Evolutionary conservation across 2,797 vertebrate species (phyloP).

Genomic region (Falco biarmicus): DNA sequence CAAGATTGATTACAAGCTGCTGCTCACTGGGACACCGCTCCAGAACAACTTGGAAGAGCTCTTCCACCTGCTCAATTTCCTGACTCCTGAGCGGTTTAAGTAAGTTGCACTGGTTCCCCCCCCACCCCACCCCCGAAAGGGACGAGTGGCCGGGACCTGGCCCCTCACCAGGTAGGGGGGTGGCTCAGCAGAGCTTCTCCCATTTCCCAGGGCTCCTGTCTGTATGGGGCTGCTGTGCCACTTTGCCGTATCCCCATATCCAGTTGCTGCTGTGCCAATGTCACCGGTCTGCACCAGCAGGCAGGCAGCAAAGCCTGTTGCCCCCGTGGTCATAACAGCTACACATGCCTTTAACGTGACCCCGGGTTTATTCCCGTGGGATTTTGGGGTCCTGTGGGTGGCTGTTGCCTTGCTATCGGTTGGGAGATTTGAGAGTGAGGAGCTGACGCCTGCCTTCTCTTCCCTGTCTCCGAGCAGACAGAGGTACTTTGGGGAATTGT

Average conservation of each 20-base stretch:
- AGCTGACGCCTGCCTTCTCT: neutral
- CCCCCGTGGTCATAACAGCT: neutral
- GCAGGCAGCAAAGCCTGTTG: fast-evolving
- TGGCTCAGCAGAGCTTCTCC: neutral
- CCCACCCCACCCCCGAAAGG: neutral
- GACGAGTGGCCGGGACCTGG: neutral
- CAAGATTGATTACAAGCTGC: constrained; percentile 98
- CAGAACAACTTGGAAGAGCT: constrained; percentile 99
- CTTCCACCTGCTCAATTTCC: constrained; percentile 98
- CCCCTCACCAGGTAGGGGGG: neutral
- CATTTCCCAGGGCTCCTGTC: neutral
- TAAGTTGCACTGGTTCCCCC: constrained; percentile 64
- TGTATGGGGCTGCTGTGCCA: neutral
- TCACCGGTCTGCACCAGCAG: fast-evolving
- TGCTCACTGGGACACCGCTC: constrained; percentile 95
- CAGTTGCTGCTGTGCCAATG: neutral
- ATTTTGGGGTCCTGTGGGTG: neutral
- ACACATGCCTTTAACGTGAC: fast-evolving
- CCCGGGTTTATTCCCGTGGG: fast-evolving
- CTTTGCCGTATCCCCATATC: no score
- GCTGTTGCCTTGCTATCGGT: neutral
- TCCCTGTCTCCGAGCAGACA: neutral
- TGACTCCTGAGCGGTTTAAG: constrained; percentile 98
- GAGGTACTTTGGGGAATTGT: neutral
- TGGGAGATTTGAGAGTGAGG: neutral